Conservation (phyloP, 1,140 invertebrate genomes). For the Cotesia vestalis region DNA sequence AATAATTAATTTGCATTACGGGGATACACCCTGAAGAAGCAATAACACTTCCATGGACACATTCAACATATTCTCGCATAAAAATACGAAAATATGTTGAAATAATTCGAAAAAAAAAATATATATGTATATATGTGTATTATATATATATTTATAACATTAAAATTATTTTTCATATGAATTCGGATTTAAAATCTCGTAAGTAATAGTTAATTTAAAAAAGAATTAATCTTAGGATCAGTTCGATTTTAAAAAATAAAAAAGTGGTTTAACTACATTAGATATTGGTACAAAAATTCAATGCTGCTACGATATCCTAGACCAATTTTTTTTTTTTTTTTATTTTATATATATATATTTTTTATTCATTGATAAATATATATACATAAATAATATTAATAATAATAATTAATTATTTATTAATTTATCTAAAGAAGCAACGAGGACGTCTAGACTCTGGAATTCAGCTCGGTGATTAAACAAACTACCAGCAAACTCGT, state of each 20-base stretch:
- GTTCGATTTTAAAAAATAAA: constrained; percentile 39
- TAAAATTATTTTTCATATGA: neutral
- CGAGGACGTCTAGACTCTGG: constrained; percentile 51
- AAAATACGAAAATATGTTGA: constrained; percentile 15
- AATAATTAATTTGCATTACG: constrained; percentile 12
- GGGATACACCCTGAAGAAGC: too few species aligned
- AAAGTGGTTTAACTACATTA: constrained; percentile 60
- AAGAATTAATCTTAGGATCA: constrained; percentile 6
- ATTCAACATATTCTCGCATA: constrained; percentile 29
- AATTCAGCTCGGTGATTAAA: constrained; percentile 12
- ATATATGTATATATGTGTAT: neutral
- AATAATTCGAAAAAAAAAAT: neutral
- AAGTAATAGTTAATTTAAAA: neutral
- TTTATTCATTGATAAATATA: constrained; percentile 16
- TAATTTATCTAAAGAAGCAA: constrained; percentile 53
- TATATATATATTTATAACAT: constrained; percentile 1
- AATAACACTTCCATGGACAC: neutral
- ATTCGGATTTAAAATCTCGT: too few species aligned
- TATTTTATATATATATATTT: constrained; percentile 35
- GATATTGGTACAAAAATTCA: constrained; percentile 66
- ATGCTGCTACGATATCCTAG: constrained; percentile 61
- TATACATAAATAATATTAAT: constrained; percentile 17
- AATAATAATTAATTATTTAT: constrained; percentile 30
- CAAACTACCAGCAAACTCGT: too few species aligned
- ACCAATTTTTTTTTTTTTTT: constrained; percentile 53